phyloP scores from a whole-genome alignment of 2,113 vertebrate species.

The Mirounga angustirostris region DNA sequence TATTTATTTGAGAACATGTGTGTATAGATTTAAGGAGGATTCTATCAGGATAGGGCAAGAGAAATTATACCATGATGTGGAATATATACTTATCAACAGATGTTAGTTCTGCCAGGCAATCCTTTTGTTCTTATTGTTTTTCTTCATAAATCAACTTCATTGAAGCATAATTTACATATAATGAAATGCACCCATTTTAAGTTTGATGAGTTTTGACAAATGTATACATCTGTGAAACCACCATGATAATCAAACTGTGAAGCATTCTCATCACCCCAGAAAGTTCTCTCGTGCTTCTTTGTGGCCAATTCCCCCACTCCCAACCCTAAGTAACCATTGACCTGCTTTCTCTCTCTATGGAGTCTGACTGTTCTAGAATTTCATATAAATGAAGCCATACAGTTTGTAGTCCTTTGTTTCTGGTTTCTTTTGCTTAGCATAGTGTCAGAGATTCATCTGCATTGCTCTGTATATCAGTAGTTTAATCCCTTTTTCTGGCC shows the following conservation, averaged over 20 bases:
- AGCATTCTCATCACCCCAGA: slow-evolving; percentile 30
- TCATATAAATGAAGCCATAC: background rate
- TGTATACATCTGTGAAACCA: slow-evolving; percentile 38
- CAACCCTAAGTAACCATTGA: background rate
- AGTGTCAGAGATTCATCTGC: background rate
- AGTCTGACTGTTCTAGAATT: slow-evolving; percentile 49
- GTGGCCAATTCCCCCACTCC: background rate
- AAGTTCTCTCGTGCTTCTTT: slow-evolving; percentile 16
- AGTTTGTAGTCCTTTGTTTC: background rate
- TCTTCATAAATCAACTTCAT: slow-evolving; percentile 58
- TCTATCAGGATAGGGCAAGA: slow-evolving; percentile 38
- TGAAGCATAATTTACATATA: slow-evolving; percentile 55
- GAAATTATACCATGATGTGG: background rate
- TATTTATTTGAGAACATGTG: slow-evolving; percentile 27
- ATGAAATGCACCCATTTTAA: slow-evolving; percentile 53
- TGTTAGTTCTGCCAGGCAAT: slow-evolving; percentile 31
- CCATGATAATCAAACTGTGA: slow-evolving; percentile 34
- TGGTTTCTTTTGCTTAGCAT: slow-evolving; percentile 14
- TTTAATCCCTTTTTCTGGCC: background rate
- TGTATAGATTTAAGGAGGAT: slow-evolving; percentile 24
- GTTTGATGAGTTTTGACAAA: slow-evolving; percentile 66
- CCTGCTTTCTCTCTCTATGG: background rate
- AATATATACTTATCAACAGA: slow-evolving; percentile 49
- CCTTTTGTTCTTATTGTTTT: slow-evolving; percentile 65
- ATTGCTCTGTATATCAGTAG: background rate